Percentiles rank a stretch among this genome's conserved stretches.
Conservation (phyloP, 2,888 invertebrate genomes). For the Caenorhabditis wallacei region DNA sequence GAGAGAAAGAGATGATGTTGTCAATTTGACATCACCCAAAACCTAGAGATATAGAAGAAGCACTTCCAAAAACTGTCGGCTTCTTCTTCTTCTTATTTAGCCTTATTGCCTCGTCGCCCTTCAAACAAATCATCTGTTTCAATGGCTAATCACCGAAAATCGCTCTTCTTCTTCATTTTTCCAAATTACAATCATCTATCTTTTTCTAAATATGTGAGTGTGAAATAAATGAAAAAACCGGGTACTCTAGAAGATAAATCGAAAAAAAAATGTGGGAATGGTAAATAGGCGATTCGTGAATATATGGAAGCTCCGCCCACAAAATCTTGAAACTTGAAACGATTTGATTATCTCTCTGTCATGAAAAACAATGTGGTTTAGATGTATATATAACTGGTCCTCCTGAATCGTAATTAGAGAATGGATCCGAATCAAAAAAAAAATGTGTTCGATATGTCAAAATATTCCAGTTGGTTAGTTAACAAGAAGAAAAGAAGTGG, state of each 20-base stretch:
- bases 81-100: constrained; percentile 21
- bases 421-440: constrained; percentile 43
- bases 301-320: constrained; percentile 22
- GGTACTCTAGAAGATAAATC: not conserved
- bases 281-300: not conserved
- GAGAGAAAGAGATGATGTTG: constrained; percentile 37
- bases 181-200: constrained; percentile 57
- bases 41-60: constrained; percentile 3
- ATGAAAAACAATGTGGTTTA: constrained; percentile 14
- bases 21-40: constrained; percentile 56
- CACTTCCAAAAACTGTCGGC: constrained; percentile 57
- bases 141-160: constrained; percentile 64
- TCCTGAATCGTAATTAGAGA: constrained; percentile 57
- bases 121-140: constrained; percentile 65
- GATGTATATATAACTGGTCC: constrained; percentile 64
- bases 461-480: constrained; percentile 54
- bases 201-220: constrained; percentile 5
- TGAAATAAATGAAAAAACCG: constrained; percentile 38
- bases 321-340: constrained; percentile 19
- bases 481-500: not conserved
- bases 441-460: constrained; percentile 39
- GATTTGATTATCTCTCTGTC: not conserved
- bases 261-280: not conserved
- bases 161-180: constrained; percentile 18
- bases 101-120: constrained; percentile 29